Evolutionary conservation across 92 coral and sea anemone genomes (phyloP), one percentile per base, ranked within the genome.

Genomic region (Epizoanthus ramosus): DNA sequence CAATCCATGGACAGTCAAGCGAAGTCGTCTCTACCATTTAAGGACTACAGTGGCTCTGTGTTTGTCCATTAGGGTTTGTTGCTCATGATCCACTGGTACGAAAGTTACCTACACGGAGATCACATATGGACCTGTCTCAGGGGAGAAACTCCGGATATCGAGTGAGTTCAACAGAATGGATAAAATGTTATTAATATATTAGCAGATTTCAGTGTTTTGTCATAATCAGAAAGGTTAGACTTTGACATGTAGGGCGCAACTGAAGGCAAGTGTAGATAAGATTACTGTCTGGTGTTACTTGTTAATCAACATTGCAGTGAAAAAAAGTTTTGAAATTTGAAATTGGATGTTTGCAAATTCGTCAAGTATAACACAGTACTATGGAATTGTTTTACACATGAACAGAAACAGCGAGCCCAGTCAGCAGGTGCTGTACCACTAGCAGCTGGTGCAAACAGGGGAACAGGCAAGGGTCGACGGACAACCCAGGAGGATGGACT

Each of bases 11-110:
- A n/a, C n/a, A n/a, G n/a, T n/a, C n/a, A n/a, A n/a, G n/a, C n/a
- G n/a, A n/a, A n/a, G n/a, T n/a, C n/a, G n/a, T n/a, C n/a, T n/a
- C n/a, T n/a, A n/a, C n/a, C 7, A 47, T 47, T 47, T 8, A 47
- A 7, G 53, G 53, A 47, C 53, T 47, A 21, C 28, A 79, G 3
- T 14, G 12, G 21, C 35, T 1, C 23, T 7, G 16, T 37, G 17
- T 50, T 63, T 63, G 86, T 58, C 17, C 64, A 8, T 17, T 37
- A 95, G 98, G 99, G 58, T 94, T 94, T 79, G 75, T 89, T 43
- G 99, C 99, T 14, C 98, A 97, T 59, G 99, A 97, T 70, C 99
- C 99, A 16, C 73, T 94, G 83, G 73, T 97, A 43, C 98, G 91
- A 15, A 88, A 89, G 53, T 87, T 87, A 41, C 91, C 97, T 3